Evolutionary conservation across 1,140 invertebrate species (phyloP).

Genomic region (Venustaconcha ellipsiformis): DNA sequence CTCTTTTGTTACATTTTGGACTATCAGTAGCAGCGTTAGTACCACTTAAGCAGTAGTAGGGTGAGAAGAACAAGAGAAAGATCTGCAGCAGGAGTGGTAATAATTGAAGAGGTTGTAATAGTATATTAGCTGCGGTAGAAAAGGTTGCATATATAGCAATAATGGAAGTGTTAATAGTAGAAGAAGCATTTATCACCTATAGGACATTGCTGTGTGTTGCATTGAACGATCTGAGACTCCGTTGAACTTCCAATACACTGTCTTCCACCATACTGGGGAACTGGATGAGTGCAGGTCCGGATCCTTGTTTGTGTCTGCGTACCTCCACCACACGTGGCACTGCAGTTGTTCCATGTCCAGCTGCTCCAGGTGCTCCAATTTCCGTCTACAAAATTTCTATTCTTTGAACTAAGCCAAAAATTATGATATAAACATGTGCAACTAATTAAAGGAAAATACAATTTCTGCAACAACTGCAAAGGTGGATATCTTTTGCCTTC

Average conservation of each 20-base stretch:
- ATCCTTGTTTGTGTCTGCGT: constrained; percentile 75
- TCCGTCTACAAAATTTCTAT: too few relatives aligned
- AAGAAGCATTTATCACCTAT: background rate
- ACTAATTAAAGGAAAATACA: too few relatives aligned
- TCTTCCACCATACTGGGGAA: constrained; percentile 38
- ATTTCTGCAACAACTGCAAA: too few relatives aligned
- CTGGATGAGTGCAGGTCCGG: constrained; percentile 36
- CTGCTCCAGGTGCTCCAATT: too few relatives aligned
- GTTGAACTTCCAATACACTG: constrained; percentile 27
- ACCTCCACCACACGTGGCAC: constrained; percentile 90
- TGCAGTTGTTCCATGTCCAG: constrained; percentile 86
- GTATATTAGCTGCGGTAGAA: background rate
- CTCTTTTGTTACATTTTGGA: too few relatives aligned
- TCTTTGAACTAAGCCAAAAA: too few relatives aligned
- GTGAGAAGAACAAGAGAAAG: background rate
- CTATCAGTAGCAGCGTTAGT: background rate
- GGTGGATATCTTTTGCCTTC: too few relatives aligned
- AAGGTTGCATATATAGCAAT: background rate
- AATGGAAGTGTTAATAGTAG: background rate
- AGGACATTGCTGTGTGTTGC: too few relatives aligned
- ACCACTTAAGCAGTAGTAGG: background rate
- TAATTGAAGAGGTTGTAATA: background rate
- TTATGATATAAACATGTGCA: too few relatives aligned
- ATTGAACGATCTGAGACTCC: too few relatives aligned
- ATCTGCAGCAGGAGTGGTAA: background rate